Evolutionary conservation across 2,113 vertebrate species (phyloP).

Genomic region (Caranx ignobilis): DNA sequence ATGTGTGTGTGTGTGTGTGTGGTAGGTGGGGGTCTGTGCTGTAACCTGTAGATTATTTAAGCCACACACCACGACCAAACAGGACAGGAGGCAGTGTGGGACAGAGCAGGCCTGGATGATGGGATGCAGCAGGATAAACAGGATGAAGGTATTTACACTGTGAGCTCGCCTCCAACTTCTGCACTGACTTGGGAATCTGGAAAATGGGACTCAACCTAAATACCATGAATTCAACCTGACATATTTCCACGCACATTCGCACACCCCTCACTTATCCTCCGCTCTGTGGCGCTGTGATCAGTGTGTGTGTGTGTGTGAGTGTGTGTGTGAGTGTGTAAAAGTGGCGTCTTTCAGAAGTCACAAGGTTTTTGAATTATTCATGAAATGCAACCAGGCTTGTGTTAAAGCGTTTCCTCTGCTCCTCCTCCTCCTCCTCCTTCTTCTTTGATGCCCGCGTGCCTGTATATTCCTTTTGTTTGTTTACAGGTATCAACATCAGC

Average conservation of each 20-base stretch:
- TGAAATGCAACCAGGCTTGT: conserved; percentile 59
- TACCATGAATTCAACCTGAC: conserved; percentile 67
- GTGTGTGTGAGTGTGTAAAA: background rate
- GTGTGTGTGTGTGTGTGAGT: background rate
- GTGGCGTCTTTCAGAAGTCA: conserved; percentile 42
- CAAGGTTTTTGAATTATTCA: conserved; percentile 73
- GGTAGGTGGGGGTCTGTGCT: no score
- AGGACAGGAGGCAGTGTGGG: background rate
- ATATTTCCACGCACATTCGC: conserved; percentile 45
- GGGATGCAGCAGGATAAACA: conserved; percentile 65
- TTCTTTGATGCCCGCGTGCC: conserved; percentile 2
- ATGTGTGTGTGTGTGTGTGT: no score
- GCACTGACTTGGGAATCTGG: conserved; percentile 45
- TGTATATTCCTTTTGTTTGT: conserved; percentile 55
- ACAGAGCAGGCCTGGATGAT: conserved; percentile 22
- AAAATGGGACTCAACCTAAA: conserved; percentile 71
- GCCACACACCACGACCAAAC: background rate
- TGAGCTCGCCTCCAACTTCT: conserved; percentile 46
- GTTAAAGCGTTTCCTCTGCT: conserved; percentile 49
- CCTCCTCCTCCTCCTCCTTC: conserved; percentile 29
- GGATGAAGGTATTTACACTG: conserved; percentile 69
- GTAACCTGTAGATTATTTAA: no score
- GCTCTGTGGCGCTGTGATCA: conserved; percentile 17
- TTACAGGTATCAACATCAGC: conserved; percentile 36
- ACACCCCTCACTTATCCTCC: conserved; percentile 51